Evolutionary conservation across 2,797 vertebrate genomes (phyloP).

Genomic region (Myotis daubentonii): DNA sequence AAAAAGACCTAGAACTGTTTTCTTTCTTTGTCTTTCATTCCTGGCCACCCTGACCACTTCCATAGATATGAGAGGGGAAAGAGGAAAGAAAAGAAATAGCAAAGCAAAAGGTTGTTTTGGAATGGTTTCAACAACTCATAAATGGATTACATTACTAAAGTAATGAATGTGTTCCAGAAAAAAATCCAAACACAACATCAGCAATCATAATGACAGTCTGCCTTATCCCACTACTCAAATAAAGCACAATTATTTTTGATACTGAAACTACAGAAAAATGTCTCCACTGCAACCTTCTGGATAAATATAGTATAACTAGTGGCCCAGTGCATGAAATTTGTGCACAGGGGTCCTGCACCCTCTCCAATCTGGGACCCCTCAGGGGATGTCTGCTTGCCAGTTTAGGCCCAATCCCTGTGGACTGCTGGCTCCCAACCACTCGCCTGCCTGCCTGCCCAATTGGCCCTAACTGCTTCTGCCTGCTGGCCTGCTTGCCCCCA

Average conservation of each 20-base stretch:
- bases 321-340: no score
- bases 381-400: no score
- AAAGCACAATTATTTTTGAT: conserved; percentile 39
- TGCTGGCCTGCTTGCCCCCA: no score
- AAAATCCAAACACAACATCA: conserved; percentile 19
- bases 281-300: not conserved
- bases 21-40: conserved; percentile 9
- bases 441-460: no score
- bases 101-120: not conserved
- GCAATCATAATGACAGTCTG: not conserved
- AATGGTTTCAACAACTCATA: conserved; percentile 37
- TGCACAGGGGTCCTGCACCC: no score
- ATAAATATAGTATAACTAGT: conserved; percentile 8
- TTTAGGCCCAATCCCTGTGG: no score
- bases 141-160: conserved; percentile 41
- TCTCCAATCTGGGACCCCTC: no score
- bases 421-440: no score
- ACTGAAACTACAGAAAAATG: not conserved
- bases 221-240: not conserved
- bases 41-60: not conserved
- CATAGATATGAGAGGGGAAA: not conserved
- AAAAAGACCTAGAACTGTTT: not conserved
- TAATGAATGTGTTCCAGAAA: not conserved
- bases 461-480: no score
- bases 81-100: not conserved